These are phyloP conservation scores for Ptychochromis oligacanthus DNA, from an alignment of 2,113 vertebrate species.

Conservation along the genomic window DNA sequence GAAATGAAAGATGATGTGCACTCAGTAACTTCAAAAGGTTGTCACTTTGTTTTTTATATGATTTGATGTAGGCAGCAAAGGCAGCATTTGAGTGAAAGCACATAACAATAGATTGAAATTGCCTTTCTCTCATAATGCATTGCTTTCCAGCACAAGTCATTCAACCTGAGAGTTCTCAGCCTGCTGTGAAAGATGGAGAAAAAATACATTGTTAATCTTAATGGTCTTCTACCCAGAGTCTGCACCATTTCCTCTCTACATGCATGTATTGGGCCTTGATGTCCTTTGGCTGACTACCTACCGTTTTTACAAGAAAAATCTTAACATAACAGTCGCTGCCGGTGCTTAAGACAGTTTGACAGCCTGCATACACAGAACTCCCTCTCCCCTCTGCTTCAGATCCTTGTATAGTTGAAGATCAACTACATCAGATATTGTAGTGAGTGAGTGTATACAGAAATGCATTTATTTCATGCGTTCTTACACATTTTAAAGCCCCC, in stretches of 20 bases:
- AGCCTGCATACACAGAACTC: not conserved
- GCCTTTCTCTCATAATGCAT: conserved; percentile 47
- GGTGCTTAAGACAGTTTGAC: conserved; percentile 29
- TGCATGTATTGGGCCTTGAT: not conserved
- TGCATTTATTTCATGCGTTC: conserved; percentile 35
- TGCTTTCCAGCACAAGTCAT: conserved; percentile 30
- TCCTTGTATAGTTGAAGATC: conserved; percentile 22
- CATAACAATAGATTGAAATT: conserved; percentile 60
- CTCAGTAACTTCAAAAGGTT: conserved; percentile 66
- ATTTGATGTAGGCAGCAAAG: conserved; percentile 47
- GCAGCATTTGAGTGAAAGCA: conserved; percentile 44
- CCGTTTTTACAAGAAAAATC: conserved; percentile 28
- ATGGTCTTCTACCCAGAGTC: conserved; percentile 41
- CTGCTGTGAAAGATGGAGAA: conserved; percentile 9
- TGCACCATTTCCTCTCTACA: conserved; percentile 12
- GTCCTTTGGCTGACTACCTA: conserved; percentile 44
- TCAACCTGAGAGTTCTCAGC: conserved; percentile 33
- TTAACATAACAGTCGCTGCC: not conserved
- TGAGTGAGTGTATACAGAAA: conserved; percentile 38
- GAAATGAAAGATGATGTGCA: conserved; percentile 71
- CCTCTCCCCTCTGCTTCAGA: not conserved
- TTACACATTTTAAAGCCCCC: conserved; percentile 59
- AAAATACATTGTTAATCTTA: conserved; percentile 49
- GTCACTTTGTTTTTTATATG: conserved; percentile 52
- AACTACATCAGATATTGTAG: conserved; percentile 44